Evolutionary conservation across 2,113 vertebrate genomes (phyloP).

Genomic region (Circaetus cinerascens): DNA sequence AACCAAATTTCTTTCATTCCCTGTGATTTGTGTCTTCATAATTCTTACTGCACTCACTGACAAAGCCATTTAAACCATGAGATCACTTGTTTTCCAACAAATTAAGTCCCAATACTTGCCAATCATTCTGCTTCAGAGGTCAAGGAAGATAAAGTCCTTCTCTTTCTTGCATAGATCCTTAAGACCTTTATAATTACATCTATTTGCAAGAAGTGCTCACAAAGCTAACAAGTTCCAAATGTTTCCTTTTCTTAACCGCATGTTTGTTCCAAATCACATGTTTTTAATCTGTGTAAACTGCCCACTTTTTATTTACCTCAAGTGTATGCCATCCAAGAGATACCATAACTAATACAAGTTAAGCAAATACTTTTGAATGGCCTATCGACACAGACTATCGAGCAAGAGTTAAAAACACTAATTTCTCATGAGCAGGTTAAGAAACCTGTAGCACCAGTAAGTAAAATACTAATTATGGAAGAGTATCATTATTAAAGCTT

Average conservation of each 20-base stretch:
- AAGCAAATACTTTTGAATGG: not conserved
- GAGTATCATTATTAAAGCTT: not conserved
- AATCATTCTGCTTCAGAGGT: slow-evolving; percentile 50
- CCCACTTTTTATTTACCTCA: slow-evolving; percentile 63
- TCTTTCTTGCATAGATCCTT: slow-evolving; percentile 38
- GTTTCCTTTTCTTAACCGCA: slow-evolving; percentile 59
- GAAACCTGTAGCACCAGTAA: not conserved
- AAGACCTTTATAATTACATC: slow-evolving; percentile 51
- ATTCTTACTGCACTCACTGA: slow-evolving; percentile 49
- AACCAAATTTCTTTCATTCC: slow-evolving; percentile 54
- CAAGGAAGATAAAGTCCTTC: slow-evolving; percentile 49
- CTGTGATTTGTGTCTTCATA: slow-evolving; percentile 53
- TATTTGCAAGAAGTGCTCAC: slow-evolving; percentile 29
- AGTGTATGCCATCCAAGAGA: slow-evolving; percentile 34
- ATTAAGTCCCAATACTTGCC: slow-evolving; percentile 47
- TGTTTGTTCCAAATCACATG: slow-evolving; percentile 71
- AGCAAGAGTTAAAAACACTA: not conserved
- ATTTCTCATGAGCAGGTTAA: not conserved
- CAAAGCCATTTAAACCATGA: slow-evolving; percentile 61
- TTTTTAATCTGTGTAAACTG: slow-evolving; percentile 65
- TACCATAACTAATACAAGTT: slow-evolving; percentile 11
- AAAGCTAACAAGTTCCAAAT: slow-evolving; percentile 74
- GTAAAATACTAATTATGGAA: not conserved
- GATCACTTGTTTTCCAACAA: slow-evolving; percentile 72
- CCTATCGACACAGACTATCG: not conserved